phyloP scores from a whole-genome alignment of 1,140 invertebrate genomes.

The Trichonephila clavata region DNA sequence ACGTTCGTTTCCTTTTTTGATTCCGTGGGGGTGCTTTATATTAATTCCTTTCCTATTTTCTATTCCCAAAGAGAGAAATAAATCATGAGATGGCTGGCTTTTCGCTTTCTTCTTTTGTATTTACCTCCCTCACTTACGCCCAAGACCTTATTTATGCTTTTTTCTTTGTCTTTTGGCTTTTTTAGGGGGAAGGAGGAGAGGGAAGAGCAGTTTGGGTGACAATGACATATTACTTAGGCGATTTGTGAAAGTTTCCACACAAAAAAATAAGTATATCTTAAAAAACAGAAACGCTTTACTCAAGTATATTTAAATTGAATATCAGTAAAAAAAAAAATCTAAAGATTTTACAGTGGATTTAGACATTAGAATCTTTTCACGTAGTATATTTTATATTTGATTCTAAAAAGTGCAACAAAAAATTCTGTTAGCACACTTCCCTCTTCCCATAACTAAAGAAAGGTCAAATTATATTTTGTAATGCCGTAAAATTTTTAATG shows the following conservation, averaged over 20 bases:
- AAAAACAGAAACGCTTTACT: background rate
- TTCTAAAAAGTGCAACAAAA: too few species aligned
- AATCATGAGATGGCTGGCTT: background rate
- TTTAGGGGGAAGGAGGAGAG: background rate
- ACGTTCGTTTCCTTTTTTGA: background rate
- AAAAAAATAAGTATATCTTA: background rate
- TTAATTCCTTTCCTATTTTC: background rate
- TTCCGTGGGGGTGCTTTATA: background rate
- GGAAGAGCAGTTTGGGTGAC: background rate
- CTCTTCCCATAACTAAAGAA: too few species aligned
- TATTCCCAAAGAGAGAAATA: background rate
- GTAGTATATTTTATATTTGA: too few species aligned
- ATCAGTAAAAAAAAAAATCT: too few species aligned
- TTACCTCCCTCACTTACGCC: background rate
- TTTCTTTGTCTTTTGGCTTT: background rate
- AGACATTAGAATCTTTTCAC: too few species aligned
- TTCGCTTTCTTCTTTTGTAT: background rate
- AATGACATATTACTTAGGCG: constrained; percentile 13
- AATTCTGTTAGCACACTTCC: too few species aligned
- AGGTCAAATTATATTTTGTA: too few species aligned
- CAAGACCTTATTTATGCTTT: background rate
- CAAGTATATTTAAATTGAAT: background rate
- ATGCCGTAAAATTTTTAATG: too few species aligned
- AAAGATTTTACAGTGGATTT: too few species aligned
- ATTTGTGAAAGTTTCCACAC: background rate